These are phyloP conservation scores for Prorops nasuta DNA, from an alignment of 1,140 invertebrate genomes.

Conservation along the genomic window DNA sequence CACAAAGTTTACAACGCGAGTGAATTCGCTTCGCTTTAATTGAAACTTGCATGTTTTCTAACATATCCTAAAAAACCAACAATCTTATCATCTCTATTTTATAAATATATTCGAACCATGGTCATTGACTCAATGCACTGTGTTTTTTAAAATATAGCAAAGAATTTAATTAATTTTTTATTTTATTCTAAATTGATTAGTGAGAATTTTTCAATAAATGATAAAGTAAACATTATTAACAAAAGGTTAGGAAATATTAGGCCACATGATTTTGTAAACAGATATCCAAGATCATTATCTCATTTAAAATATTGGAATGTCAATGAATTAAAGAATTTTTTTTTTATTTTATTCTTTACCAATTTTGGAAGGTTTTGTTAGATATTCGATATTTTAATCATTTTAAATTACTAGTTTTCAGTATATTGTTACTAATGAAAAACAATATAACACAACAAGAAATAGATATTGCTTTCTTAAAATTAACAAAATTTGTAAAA, in stretches of 20 bases:
- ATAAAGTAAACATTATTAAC: not conserved
- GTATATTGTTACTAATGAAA: constrained; percentile 1
- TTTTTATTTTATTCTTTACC: constrained; percentile 10
- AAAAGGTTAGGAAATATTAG: not conserved
- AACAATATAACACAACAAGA: not conserved
- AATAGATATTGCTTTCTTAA: not conserved
- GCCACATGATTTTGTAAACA: not conserved
- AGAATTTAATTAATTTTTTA: constrained; percentile 1
- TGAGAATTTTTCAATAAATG: constrained; percentile 4
- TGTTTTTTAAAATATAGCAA: constrained; percentile 4
- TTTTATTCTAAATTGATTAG: not conserved
- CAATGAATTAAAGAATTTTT: constrained; percentile 6
- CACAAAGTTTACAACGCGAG: no score
- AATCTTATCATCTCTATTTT: not conserved
- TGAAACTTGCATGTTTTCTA: no score
- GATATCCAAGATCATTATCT: constrained; percentile 10
- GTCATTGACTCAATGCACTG: no score
- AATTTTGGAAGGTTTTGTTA: constrained; percentile 7
- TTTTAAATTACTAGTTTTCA: constrained; percentile 6
- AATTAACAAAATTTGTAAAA: not conserved
- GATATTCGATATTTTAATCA: constrained; percentile 9
- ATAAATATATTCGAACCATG: not conserved
- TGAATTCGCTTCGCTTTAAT: no score
- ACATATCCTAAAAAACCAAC: no score
- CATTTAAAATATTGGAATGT: constrained; percentile 12